A percentile compares a stretch with the other conserved stretches of the same genome.
phyloP scores from a whole-genome alignment of 1,140 invertebrate species.

The Macrobrachium nipponense region DNA sequence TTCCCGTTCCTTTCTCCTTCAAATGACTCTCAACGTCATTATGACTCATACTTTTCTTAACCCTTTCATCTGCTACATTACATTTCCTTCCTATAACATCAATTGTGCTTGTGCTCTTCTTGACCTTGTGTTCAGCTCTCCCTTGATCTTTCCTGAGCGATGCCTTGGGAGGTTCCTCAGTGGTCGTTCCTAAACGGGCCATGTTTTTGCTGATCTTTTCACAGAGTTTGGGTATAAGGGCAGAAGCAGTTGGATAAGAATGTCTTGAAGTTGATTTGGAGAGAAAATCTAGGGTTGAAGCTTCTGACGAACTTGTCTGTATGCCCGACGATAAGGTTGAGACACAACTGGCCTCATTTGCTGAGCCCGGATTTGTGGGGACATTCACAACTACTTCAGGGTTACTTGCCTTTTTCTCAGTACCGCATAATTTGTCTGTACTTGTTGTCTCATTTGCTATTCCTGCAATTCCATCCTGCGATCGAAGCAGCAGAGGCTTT shows the following conservation, averaged over 20 bases:
- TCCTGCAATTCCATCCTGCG: slow-evolving; percentile 8
- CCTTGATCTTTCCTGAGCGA: no score
- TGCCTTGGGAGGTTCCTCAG: background rate
- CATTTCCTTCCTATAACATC: background rate
- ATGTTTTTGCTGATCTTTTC: slow-evolving; percentile 32
- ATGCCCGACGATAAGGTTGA: no score
- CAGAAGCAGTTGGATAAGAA: slow-evolving; percentile 35
- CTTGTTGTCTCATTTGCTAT: background rate
- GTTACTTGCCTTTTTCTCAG: background rate
- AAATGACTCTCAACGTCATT: slow-evolving; percentile 42
- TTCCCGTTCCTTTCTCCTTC: background rate
- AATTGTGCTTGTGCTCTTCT: background rate
- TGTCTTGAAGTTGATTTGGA: slow-evolving; percentile 6
- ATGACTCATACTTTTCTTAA: slow-evolving; percentile 51
- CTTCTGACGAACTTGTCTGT: slow-evolving; percentile 2
- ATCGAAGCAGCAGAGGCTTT: background rate
- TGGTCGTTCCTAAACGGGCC: slow-evolving; percentile 14
- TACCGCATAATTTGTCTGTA: background rate
- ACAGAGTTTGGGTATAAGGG: slow-evolving; percentile 7
- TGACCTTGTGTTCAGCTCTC: no score
- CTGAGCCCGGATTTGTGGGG: background rate
- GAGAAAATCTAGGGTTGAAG: background rate
- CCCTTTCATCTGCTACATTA: background rate
- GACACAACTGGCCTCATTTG: background rate
- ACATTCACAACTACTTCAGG: no score